Evolutionary conservation across 2,797 vertebrate genomes (phyloP), one percentile per base, ranked within the genome.

Genomic region (Falco rusticolus): DNA sequence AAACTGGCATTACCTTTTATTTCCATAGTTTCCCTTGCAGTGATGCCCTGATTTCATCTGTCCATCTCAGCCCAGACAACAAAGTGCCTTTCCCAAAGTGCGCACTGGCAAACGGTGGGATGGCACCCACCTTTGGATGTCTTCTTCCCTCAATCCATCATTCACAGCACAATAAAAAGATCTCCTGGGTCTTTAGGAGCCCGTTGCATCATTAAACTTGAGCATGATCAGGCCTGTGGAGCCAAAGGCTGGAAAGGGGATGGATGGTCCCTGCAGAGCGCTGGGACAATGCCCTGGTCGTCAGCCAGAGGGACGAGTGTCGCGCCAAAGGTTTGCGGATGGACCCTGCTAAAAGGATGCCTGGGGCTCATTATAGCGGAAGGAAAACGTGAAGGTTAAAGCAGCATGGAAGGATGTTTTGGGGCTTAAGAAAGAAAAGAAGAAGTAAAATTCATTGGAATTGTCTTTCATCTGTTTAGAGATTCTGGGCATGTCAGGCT

Each of bases 311-410:
- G 84, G 65, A 56, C 7, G 8, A 28, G 57, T 11, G 50, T 43
- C 72, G 41, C 15, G 4, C 87, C 63, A 74, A 50, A 48, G 61
- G 64, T 28, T 16, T 13, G 21, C 92, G 92, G 64, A 63, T 37
- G 63, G 89, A 77, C 54, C 54, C 72, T 75, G 54, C 87, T 65
- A n/a, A 90, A 92, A 80, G 77, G 60, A 19, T 93, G 37, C 74
- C 43, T 39, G 34, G 57, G 63, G 70, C 94, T 97, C 84, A 17
- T 97, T 96, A 84, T 14, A 93, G 69, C 41, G 51, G 57, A 79
- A 82, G 54, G 79, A 76, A 87, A 95, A 69, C 79, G 28, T 87
- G 88, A 84, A 96, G 95, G 93, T 96, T 77, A 57, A 1, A 87
- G 66, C 60, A 71, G 48, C 93, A 61, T 5, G 45, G 66, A 87